Evolutionary conservation across 2,888 invertebrate genomes (phyloP), one percentile per base, ranked within the genome.

Genomic region (Theretra japonica): DNA sequence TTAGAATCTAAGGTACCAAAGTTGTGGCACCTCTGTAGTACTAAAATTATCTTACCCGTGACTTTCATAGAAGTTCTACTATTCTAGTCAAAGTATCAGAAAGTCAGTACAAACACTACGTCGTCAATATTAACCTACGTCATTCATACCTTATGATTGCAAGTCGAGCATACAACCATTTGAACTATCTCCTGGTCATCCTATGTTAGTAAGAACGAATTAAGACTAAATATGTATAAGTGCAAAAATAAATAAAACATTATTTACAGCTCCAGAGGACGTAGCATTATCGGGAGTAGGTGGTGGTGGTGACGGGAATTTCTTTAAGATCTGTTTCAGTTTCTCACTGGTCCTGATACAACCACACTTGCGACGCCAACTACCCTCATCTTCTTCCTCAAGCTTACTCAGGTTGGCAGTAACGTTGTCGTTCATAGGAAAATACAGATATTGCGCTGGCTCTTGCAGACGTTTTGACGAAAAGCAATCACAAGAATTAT

Each of bases 311-410:
- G 90, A 87, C 0, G 93, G 93, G 71, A 94, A 93, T 0, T 75
- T 73, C 30, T 82, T 80, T 21, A 94, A 73, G 25, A 93, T 83
- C 69, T 84, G 75, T 70, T 85, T 88, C 68, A 94, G 76, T 78
- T 93, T 94, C 2, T 92, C 91, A 73, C 92, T 94, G 56, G 93
- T 94, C 41, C 82, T 83, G 57, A 90, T 68, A 72, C 93, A 93
- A 2, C 92, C 90, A 75, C 93, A 93, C 19, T 82, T 81, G 3
- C 88, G 81, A 57, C 88, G 80, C 86, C 83, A 86, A 28, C 68
- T 69, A 25, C 68, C 23, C 8, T 60, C 19, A 23, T 58, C 68
- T 8, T 30, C 30, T 4, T 33, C 30, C 23, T 53, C 59, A 21
- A 23, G 53, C 28, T 25, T 8, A 28, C 60, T 19, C 33, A 28